Conservation (phyloP, 2,113 vertebrate species). For the Myrmecophaga tridactyla region DNA sequence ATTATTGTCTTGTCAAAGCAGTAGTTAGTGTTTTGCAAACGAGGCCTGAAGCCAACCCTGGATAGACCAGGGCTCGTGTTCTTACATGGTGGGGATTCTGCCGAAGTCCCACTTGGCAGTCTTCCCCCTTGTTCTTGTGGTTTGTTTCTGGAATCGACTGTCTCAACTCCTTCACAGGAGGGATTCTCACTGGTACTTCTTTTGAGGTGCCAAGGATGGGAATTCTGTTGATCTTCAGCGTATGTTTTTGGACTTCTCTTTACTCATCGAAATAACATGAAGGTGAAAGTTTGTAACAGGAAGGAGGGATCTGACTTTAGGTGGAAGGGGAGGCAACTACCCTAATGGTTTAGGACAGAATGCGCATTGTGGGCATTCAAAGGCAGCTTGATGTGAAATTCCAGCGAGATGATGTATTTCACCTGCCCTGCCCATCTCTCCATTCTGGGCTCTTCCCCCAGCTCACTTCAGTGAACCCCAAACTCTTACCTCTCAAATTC, state of each 20-base stretch:
- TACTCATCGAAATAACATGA: neutral
- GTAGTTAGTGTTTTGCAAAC: neutral
- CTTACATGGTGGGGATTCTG: neutral
- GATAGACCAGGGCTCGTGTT: neutral
- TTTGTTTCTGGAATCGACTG: neutral
- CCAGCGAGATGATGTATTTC: neutral
- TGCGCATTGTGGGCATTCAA: neutral
- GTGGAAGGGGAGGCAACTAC: neutral
- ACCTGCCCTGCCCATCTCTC: neutral
- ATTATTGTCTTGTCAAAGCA: neutral
- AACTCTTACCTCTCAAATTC: neutral
- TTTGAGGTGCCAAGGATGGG: neutral
- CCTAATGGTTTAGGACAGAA: neutral
- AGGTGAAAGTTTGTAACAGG: neutral
- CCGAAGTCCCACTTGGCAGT: neutral
- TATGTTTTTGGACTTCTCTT: neutral
- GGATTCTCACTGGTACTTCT: neutral
- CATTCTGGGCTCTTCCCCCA: neutral
- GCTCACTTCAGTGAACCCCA: neutral
- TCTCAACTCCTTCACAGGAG: neutral
- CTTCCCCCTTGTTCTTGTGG: neutral
- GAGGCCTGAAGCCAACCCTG: neutral
- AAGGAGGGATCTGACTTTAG: neutral
- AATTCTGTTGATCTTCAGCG: neutral
- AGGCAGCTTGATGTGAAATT: neutral